Conservation (phyloP, 1,140 invertebrate species). For the Drosophila subpulchrella region DNA sequence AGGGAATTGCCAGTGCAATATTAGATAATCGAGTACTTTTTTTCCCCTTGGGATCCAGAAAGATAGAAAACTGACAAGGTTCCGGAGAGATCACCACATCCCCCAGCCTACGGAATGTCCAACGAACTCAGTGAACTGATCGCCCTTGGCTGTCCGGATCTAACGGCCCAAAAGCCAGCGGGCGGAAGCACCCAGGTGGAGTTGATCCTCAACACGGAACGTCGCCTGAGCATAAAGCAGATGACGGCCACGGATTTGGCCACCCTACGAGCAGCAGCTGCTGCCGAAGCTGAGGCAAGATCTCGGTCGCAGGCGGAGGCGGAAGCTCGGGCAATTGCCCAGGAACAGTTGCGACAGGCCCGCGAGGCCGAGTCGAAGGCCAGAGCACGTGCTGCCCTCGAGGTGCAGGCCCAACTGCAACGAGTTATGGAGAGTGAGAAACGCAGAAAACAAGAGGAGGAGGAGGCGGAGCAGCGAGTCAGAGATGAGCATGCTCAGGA, state of each 20-base stretch:
- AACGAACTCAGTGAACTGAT: slow-evolving; percentile 81
- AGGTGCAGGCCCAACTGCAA: slow-evolving; percentile 50
- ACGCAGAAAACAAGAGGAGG: slow-evolving; percentile 14
- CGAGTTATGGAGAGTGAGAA: slow-evolving; percentile 46
- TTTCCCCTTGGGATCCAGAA: slow-evolving; percentile 29
- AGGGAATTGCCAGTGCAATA: slow-evolving; percentile 50
- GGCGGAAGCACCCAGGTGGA: slow-evolving; percentile 51
- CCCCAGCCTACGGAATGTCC: slow-evolving; percentile 57
- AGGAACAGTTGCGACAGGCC: slow-evolving; percentile 47
- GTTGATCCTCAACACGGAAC: slow-evolving; percentile 63
- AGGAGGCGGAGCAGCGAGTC: slow-evolving; percentile 5
- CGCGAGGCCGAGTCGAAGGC: slow-evolving; percentile 48
- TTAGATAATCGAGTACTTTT: slow-evolving; percentile 65
- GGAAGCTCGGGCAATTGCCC: slow-evolving; percentile 52
- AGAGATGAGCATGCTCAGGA: background rate
- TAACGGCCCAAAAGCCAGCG: slow-evolving; percentile 43
- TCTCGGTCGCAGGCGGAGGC: slow-evolving; percentile 39
- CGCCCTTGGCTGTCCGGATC: slow-evolving; percentile 75
- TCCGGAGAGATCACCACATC: background rate
- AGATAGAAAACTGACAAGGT: slow-evolving; percentile 12
- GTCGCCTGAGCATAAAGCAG: slow-evolving; percentile 78
- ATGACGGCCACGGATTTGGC: slow-evolving; percentile 79
- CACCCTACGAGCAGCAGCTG: slow-evolving; percentile 62
- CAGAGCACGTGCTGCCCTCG: slow-evolving; percentile 50
- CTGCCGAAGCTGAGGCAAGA: slow-evolving; percentile 56